Percentiles rank a stretch among this genome's conserved stretches.
Conservation (phyloP, 1,140 invertebrate species). For the Drosophila lini region DNA sequence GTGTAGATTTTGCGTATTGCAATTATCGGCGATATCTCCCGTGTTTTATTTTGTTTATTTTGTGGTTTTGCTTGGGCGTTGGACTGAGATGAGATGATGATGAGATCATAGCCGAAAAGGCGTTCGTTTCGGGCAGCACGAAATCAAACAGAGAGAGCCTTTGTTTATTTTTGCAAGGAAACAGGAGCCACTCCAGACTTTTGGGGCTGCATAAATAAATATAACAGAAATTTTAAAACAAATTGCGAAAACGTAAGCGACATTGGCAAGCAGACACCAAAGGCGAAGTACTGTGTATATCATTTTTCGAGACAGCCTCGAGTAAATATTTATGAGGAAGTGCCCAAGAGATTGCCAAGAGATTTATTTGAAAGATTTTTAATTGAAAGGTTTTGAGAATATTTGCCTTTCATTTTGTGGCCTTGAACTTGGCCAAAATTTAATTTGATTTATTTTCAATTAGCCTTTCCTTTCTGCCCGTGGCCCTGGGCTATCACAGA, state of each 20-base stretch:
- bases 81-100: conserved; percentile 3
- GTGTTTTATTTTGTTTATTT: conserved; percentile 32
- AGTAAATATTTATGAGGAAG: conserved; percentile 11
- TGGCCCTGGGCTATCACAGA: conserved; percentile 14
- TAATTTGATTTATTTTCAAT: conserved; percentile 24
- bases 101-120: conserved; percentile 39
- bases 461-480: too few relatives aligned
- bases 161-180: conserved; percentile 22
- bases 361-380: conserved; percentile 23
- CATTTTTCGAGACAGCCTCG: neutral
- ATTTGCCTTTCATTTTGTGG: conserved; percentile 15
- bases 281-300: neutral
- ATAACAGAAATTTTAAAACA: conserved; percentile 26
- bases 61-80: conserved; percentile 35
- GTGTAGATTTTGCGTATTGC: conserved; percentile 38
- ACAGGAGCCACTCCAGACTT: conserved; percentile 4
- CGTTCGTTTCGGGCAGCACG: neutral
- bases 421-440: conserved; percentile 17
- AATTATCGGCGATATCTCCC: conserved; percentile 28
- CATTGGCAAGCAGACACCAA: neutral
- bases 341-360: conserved; percentile 15
- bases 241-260: conserved; percentile 31
- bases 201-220: conserved; percentile 11
- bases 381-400: conserved; percentile 22
- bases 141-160: conserved; percentile 7